These are phyloP conservation scores for Cylindroiulus punctatus DNA, from an alignment of 2,888 invertebrate species.

Conservation along the genomic window DNA sequence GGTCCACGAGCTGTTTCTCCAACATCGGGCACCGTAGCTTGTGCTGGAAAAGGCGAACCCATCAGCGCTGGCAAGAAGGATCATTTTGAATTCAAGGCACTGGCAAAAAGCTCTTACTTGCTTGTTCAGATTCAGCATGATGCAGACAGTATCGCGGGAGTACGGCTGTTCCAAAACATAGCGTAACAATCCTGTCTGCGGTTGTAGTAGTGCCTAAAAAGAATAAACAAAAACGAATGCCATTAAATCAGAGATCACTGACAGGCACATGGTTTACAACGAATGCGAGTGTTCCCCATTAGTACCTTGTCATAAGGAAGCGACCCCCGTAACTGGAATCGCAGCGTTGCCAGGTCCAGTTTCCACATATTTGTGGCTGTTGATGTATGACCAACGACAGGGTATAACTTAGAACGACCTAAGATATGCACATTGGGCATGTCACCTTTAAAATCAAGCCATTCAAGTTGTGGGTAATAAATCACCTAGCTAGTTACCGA, in stretches of 20 bases:
- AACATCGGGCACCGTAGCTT: constrained; percentile 87
- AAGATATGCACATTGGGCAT: neutral
- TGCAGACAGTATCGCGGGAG: constrained; percentile 94
- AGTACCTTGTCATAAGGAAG: constrained; percentile 83
- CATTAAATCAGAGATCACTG: neutral
- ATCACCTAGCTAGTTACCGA: constrained; percentile 69
- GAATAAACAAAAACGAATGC: neutral
- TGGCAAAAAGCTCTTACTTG: constrained; percentile 72
- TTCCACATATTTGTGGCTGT: constrained; percentile 93
- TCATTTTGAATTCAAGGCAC: neutral
- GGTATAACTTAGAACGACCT: constrained; percentile 85
- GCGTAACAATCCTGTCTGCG: constrained; percentile 85
- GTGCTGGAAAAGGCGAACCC: constrained; percentile 68
- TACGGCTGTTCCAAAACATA: constrained; percentile 96
- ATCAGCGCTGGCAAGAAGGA: neutral
- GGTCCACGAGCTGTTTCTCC: constrained; percentile 91
- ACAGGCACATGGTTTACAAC: too few relatives aligned
- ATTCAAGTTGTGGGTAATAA: neutral
- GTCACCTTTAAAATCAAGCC: neutral
- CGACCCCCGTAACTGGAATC: constrained; percentile 77
- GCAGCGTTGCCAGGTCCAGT: constrained; percentile 83
- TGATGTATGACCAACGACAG: constrained; percentile 92
- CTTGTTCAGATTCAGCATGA: constrained; percentile 92
- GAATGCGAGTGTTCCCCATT: too few relatives aligned
- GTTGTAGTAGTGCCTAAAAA: constrained; percentile 77